Evolutionary conservation across 2,797 vertebrate genomes (phyloP), one percentile per base, ranked within the genome.

Genomic region (Fistularia tabacaria): DNA sequence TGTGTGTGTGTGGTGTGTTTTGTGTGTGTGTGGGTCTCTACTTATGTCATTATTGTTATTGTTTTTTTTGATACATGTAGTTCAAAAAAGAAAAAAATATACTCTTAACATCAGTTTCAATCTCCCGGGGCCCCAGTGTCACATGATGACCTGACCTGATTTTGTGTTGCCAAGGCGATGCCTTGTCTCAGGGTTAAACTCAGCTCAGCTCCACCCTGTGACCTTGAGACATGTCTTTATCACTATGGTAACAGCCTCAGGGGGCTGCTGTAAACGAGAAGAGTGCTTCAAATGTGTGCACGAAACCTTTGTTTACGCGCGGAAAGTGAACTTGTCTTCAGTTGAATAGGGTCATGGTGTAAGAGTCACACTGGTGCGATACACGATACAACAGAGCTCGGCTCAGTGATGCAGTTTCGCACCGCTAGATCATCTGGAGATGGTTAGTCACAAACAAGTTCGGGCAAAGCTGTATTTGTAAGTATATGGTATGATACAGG

Each of bases 131-230:
- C 51, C 50, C 46, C 6, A 10, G 8, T 61, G 66, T 77, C 73
- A 71, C 74, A 73, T 59, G 74, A 79, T 77, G 59, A 50, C n/a
- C 48, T 73, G 75, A 80, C 74, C 69, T 71, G 64, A 71, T 77
- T 84, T 74, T 76, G 39, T 36, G 58, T 72, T 70, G 56, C 65
- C 68, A 46, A 48, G 66, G 57, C 39, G 51, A 77, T 40, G 66
- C 10, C 57, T 74, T 53, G 62, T 74, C 62, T 74, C 57, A 57
- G 71, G 62, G 63, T 79, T 80, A 64, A 57, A 61, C 52, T 51
- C 25, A 57, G 62, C 39, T 53, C 39, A 7, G 62, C 56, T 54
- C 62, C 14, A 14, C 56, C 67, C 67, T 40, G 36, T 65, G 65
- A 82, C 73, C 73, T 72, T 74, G 66, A 63, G 62, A 75, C 57